Conservation (phyloP, 2,797 vertebrate species). For the Geotrypetes seraphini region DNA sequence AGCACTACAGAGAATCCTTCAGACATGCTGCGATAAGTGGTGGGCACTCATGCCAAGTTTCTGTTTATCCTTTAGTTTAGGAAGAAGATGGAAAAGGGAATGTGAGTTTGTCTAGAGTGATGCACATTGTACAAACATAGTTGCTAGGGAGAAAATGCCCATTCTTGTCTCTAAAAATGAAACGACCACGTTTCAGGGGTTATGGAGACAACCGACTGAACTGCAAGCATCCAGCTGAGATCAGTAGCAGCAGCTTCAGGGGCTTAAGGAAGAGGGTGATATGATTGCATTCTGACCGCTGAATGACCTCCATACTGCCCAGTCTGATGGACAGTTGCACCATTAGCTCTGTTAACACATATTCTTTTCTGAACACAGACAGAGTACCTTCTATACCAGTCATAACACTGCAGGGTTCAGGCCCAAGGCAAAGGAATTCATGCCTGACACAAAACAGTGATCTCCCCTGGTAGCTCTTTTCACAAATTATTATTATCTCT, state of each 20-base stretch:
- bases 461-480: no score
- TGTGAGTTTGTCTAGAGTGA: conserved; percentile 7
- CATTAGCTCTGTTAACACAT: conserved; percentile 50
- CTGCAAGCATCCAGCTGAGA: conserved; percentile 19
- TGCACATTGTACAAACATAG: conserved; percentile 20
- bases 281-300: conserved; percentile 69
- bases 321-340: conserved; percentile 56
- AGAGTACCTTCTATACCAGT: conserved; percentile 27
- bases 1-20: no score
- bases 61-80: neutral
- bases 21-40: no score
- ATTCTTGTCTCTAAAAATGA: conserved; percentile 23
- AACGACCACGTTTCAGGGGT: conserved; percentile 19
- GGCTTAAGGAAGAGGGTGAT: conserved; percentile 38
- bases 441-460: neutral
- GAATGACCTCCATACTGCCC: conserved; percentile 58
- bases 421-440: conserved; percentile 28
- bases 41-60: neutral
- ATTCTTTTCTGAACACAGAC: conserved; percentile 54
- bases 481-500: no score
- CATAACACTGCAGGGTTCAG: conserved; percentile 30
- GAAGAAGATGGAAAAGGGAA: conserved; percentile 1
- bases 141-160: conserved; percentile 44
- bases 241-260: conserved; percentile 12
- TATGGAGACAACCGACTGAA: conserved; percentile 25